Percentiles rank a stretch among this genome's conserved stretches.
These are phyloP conservation scores for Anaspis maculata DNA, from an alignment of 2,888 invertebrate genomes.

Conservation along the genomic window DNA sequence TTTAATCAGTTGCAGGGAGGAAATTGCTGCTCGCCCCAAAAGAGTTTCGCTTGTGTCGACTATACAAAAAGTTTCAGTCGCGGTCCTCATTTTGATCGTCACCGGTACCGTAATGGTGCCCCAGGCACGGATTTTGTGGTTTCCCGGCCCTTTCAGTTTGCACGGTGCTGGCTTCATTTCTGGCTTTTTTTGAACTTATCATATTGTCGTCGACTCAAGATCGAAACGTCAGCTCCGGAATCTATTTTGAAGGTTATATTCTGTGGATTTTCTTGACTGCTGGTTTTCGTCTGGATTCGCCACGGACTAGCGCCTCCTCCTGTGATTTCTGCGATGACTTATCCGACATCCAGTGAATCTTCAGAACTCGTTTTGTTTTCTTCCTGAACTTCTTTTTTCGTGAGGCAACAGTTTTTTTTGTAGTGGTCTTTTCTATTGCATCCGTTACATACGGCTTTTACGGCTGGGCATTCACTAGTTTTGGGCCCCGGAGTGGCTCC, in stretches of 20 bases:
- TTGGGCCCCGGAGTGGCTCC: background rate
- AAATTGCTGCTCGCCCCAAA: background rate
- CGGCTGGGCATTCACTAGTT: background rate
- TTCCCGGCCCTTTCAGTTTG: background rate
- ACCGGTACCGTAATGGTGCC: too few species aligned
- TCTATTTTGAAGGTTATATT: background rate
- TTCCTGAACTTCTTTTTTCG: background rate
- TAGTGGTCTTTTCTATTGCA: background rate
- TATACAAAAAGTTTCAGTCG: too few species aligned
- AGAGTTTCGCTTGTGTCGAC: background rate
- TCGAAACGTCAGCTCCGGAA: background rate
- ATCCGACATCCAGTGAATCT: too few species aligned
- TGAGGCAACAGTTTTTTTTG: conserved; percentile 2
- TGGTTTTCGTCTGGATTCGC: too few species aligned
- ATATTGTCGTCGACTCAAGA: background rate
- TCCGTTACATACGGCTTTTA: background rate
- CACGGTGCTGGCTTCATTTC: background rate
- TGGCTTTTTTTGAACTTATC: background rate
- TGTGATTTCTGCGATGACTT: too few species aligned
- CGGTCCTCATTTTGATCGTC: too few species aligned
- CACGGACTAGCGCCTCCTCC: background rate
- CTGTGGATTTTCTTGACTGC: too few species aligned
- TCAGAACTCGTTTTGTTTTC: background rate
- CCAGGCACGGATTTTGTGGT: too few species aligned
- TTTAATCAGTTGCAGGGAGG: background rate